Base-by-base conservation (phyloP, 2,888 invertebrate genomes). In the Diploptera punctata region DNA sequence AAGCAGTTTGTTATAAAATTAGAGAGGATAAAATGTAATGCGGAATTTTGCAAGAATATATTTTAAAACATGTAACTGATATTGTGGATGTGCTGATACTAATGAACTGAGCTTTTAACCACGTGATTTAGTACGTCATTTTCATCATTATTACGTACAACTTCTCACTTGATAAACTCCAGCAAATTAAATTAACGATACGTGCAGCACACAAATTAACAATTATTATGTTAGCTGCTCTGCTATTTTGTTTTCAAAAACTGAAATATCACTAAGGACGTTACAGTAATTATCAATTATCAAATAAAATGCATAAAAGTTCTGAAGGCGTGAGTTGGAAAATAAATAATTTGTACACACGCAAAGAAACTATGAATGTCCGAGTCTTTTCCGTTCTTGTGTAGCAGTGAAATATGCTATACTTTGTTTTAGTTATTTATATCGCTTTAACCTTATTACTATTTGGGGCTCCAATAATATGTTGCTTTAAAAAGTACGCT, bases 171-270 rank as follows among this genome's bases (percentile, higher is more conserved):
- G 47, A 47, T 47, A 47, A 47, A 47, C 47, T n/a, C 47, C 3
- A n/a, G 18, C 10, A n/a, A 47, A 47, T 47, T 47, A 47, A 47
- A 47, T 47, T 47, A 47, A 47, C 47, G 18, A 47, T n/a, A 47
- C 47, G 10, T n/a, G 18, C 47, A 7, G 9, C 3, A n/a, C 18
- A 47, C 47, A 47, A 47, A 47, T 47, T n/a, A 47, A n/a, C 16
- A 47, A n/a, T n/a, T n/a, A n/a, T n/a, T n/a, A 47, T 47, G 47
- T 4, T 47, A n/a, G n/a, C 47, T 47, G 47, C 47, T 47, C 47
- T 47, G 47, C n/a, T 47, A 47, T 47, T 47, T 47, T 47, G 47
- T n/a, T 47, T 47, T 47, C 47, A 47, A n/a, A n/a, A 47, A 47
- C 47, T 47, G 47, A 47, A 47, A 47, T 47, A 47, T 47, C 47